Evolutionary conservation across 2,113 vertebrate species (phyloP).

Genomic region (Nycticorax nycticorax): DNA sequence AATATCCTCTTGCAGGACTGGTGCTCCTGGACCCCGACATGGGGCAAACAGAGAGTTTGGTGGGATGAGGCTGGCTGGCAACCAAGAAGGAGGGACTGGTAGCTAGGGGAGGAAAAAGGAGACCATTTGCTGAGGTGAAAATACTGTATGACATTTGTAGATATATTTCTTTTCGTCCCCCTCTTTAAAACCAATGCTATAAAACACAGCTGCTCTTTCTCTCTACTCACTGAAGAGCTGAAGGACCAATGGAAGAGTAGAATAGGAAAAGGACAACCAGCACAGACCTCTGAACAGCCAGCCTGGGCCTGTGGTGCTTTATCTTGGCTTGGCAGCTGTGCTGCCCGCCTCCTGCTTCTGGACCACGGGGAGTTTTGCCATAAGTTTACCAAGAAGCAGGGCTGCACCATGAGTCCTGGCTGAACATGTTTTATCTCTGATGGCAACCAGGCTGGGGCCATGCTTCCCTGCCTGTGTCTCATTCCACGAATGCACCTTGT

Average conservation of each 20-base stretch:
- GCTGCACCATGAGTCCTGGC: not conserved
- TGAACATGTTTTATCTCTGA: not conserved
- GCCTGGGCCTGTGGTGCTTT: not conserved
- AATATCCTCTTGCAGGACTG: not conserved
- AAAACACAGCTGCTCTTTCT: not conserved
- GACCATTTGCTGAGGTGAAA: not conserved
- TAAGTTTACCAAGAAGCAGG: not conserved
- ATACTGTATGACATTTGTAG: not conserved
- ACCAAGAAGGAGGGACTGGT: not conserved
- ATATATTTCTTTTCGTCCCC: fast-evolving
- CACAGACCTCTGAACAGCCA: not conserved
- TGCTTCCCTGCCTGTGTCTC: not conserved
- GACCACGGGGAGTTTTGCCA: not conserved
- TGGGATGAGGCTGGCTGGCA: not conserved
- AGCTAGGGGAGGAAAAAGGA: not conserved
- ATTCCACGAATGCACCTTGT: fast-evolving
- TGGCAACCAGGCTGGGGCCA: not conserved
- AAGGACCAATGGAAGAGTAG: not conserved
- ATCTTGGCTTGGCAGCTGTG: not conserved
- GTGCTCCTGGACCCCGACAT: not conserved
- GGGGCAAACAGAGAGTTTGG: not conserved
- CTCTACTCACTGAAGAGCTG: not conserved
- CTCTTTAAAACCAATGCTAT: not conserved
- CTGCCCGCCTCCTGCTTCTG: fast-evolving
- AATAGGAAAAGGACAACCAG: not conserved